These are phyloP conservation scores for Girardia tigrina DNA, from an alignment of 2,888 invertebrate genomes.

Conservation along the genomic window DNA sequence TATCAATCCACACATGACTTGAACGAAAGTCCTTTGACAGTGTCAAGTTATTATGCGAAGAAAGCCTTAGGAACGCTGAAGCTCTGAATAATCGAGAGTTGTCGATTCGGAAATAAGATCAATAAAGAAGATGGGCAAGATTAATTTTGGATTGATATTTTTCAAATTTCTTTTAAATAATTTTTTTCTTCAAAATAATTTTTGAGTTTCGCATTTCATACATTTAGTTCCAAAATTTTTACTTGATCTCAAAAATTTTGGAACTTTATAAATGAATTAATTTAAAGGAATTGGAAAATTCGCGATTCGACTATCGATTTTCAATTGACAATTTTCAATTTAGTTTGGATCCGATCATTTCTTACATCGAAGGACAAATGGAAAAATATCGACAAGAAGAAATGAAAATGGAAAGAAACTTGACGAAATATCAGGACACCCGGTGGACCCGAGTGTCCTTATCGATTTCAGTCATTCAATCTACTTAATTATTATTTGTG, in stretches of 20 bases:
- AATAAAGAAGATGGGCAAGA: slow-evolving; percentile 74
- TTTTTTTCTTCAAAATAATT: too few species aligned
- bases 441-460: too few species aligned
- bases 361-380: slow-evolving; percentile 94
- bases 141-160: slow-evolving; percentile 27
- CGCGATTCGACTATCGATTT: too few species aligned
- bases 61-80: slow-evolving; percentile 53
- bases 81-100: slow-evolving; percentile 89
- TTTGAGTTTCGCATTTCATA: too few species aligned
- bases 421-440: slow-evolving; percentile 80
- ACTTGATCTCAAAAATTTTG: too few species aligned
- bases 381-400: slow-evolving; percentile 81
- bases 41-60: slow-evolving; percentile 61
- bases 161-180: background rate
- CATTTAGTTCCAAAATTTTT: too few species aligned
- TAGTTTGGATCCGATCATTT: slow-evolving; percentile 74
- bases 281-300: too few species aligned
- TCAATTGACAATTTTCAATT: background rate
- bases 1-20: slow-evolving; percentile 83
- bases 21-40: slow-evolving; percentile 87
- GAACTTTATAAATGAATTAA: too few species aligned
- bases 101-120: slow-evolving; percentile 98
- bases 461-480: slow-evolving; percentile 7
- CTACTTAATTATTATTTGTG: background rate
- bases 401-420: slow-evolving; percentile 80